phyloP scores from a whole-genome alignment of 1,140 invertebrate species.

The Hyphantria cunea region DNA sequence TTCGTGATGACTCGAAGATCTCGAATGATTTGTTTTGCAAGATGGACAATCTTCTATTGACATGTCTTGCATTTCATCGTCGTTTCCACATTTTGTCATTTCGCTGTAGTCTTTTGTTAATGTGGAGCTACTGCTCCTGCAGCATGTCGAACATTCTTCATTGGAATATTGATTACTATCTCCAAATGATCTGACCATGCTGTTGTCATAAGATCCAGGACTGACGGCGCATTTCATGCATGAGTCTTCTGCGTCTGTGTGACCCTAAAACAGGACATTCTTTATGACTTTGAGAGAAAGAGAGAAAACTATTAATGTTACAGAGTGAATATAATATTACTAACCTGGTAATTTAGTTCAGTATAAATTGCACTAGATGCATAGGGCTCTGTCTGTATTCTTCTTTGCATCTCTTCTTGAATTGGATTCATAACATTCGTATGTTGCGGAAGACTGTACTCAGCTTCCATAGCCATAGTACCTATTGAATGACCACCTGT shows the following conservation, averaged over 20 bases:
- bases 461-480: slow-evolving; percentile 75
- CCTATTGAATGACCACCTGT: slow-evolving; percentile 68
- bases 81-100: slow-evolving; percentile 77
- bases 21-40: slow-evolving; percentile 71
- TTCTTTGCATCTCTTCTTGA: slow-evolving; percentile 58
- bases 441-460: slow-evolving; percentile 76
- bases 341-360: slow-evolving; percentile 73
- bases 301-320: too few relatives aligned
- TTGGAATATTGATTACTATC: slow-evolving; percentile 77
- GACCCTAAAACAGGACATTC: slow-evolving; percentile 47
- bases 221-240: slow-evolving; percentile 75
- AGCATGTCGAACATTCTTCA: slow-evolving; percentile 76
- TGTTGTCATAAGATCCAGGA: slow-evolving; percentile 73
- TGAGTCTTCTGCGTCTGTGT: slow-evolving; percentile 72
- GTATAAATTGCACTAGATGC: slow-evolving; percentile 76
- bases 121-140: slow-evolving; percentile 74
- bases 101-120: slow-evolving; percentile 77
- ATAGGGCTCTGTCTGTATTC: slow-evolving; percentile 65
- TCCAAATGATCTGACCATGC: slow-evolving; percentile 70
- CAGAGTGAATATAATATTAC: slow-evolving; percentile 10
- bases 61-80: slow-evolving; percentile 67
- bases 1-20: slow-evolving; percentile 73
- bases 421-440: slow-evolving; percentile 56
- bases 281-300: too few relatives aligned
- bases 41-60: slow-evolving; percentile 75